Evolutionary conservation across 2,888 invertebrate species (phyloP).

Genomic region (Therioaphis trifolii): DNA sequence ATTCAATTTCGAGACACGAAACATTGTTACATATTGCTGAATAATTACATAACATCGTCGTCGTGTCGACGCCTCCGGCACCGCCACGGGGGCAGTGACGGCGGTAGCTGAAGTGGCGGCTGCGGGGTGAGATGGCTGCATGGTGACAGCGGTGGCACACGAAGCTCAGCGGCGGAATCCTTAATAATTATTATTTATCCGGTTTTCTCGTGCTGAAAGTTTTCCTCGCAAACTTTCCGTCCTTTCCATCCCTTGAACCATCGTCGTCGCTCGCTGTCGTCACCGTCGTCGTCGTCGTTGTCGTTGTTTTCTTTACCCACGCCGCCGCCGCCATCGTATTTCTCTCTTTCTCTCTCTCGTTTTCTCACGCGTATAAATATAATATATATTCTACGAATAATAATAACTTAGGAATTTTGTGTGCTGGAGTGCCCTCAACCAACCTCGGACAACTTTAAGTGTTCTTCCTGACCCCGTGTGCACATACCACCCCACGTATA

Average conservation of each 20-base stretch:
- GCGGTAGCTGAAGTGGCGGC: neutral
- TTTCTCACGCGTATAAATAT: conserved; percentile 21
- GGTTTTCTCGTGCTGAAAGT: conserved; percentile 58
- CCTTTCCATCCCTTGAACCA: conserved; percentile 58
- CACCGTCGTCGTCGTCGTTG: conserved; percentile 54
- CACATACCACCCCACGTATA: neutral
- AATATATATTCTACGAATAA: conserved; percentile 59
- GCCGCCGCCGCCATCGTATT: conserved; percentile 63
- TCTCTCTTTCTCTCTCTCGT: conserved; percentile 43
- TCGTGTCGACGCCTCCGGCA: conserved; percentile 25
- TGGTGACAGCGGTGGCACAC: neutral
- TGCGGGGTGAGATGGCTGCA: neutral
- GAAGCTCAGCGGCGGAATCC: conserved; percentile 24
- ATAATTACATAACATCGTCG: conserved; percentile 35
- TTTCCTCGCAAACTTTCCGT: conserved; percentile 58
- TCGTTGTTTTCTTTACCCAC: conserved; percentile 27
- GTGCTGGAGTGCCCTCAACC: conserved; percentile 30
- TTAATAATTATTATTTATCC: conserved; percentile 63
- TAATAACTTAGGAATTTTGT: conserved; percentile 58
- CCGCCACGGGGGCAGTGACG: neutral
- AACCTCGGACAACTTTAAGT: conserved; percentile 59
- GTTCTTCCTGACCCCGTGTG: conserved; percentile 17
- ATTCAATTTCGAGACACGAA: conserved; percentile 42
- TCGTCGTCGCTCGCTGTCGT: conserved; percentile 44
- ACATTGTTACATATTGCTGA: conserved; percentile 50